Evolutionary conservation across 2,888 invertebrate species (phyloP).

Genomic region (Aphidoletes aphidimyza): DNA sequence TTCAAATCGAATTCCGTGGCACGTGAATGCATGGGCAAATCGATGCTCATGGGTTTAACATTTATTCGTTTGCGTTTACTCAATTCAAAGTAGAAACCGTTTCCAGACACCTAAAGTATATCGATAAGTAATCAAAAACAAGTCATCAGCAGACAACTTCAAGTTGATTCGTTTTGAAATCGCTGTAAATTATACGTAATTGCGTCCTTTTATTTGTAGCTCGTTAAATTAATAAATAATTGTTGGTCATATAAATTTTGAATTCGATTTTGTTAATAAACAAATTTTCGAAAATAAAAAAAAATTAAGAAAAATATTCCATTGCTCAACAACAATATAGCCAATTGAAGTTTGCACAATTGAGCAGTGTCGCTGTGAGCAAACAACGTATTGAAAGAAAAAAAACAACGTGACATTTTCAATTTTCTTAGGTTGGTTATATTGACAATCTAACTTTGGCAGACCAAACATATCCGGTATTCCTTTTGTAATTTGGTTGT

Average conservation of each 20-base stretch:
- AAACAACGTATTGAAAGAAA: no score
- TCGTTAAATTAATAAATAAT: no score
- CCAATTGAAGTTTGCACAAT: background rate
- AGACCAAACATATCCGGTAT: slow-evolving; percentile 29
- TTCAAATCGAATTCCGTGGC: slow-evolving; percentile 1
- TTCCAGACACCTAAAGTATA: background rate
- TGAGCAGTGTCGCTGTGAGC: background rate
- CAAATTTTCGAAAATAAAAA: background rate
- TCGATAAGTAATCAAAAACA: background rate
- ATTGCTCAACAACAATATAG: background rate
- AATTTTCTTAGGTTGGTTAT: background rate
- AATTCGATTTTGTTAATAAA: background rate
- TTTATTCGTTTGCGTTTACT: background rate
- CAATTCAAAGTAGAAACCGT: background rate
- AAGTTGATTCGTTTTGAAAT: background rate
- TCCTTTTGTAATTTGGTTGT: slow-evolving; percentile 54
- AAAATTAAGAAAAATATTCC: background rate
- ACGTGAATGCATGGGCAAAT: slow-evolving; percentile 19
- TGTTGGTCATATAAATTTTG: no score
- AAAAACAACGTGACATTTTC: background rate
- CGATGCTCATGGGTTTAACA: slow-evolving; percentile 12
- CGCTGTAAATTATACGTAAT: no score
- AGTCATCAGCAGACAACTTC: slow-evolving; percentile 27
- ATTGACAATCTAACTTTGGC: slow-evolving; percentile 56
- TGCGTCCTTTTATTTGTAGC: no score